Base-by-base conservation (phyloP, 2,797 vertebrate species). In the Microctenopoma lineatum region DNA sequence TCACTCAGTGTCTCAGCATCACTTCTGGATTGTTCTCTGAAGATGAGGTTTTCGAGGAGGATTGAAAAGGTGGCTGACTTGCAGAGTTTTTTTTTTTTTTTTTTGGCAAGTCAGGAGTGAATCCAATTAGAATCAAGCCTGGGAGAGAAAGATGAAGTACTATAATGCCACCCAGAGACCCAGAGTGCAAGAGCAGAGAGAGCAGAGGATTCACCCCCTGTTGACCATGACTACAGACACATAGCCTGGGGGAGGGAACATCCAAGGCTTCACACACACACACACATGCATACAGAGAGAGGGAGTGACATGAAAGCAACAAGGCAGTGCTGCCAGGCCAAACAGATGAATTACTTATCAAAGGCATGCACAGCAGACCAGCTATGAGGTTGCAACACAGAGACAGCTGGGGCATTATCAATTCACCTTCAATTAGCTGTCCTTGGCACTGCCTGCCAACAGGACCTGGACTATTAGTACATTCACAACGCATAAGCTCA, bases 281-380 rank as follows among this genome's bases (percentile, higher is more conserved):
- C 68, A 70, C 65, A 70, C 45, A 67, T 18, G 52, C 38, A 66
- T 13, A 61, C 50, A 75, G 47, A 54, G 44, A 51, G 61, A 72
- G 48, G 11, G 73, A 48, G 81, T 38, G 84, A 88, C 89, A 89
- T 90, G 88, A 92, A 91, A 91, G 89, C 79, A 90, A 83, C 79
- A 80, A 86, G 85, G 82, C 88, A 87, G 70, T 36, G 84, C 85
- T 86, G 82, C 80, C 79, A 87, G 89, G 87, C 85, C 89, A 91
- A 89, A 89, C 85, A 87, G 87, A 91, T 89, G 90, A 91, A 91
- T 90, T 89, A 89, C 89, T 92, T 87, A 92, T 92, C 90, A 90
- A 90, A 87, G 83, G 80, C 70, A 27, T 15, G 39, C 81, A 77
- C 66, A 79, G 85, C 81, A 81, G 81, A 84, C 72, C 48, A 52